Percentiles rank a stretch among this genome's conserved stretches.
These are phyloP conservation scores for Camponotus vicinus DNA, from an alignment of 1,140 invertebrate genomes.

Conservation along the genomic window DNA sequence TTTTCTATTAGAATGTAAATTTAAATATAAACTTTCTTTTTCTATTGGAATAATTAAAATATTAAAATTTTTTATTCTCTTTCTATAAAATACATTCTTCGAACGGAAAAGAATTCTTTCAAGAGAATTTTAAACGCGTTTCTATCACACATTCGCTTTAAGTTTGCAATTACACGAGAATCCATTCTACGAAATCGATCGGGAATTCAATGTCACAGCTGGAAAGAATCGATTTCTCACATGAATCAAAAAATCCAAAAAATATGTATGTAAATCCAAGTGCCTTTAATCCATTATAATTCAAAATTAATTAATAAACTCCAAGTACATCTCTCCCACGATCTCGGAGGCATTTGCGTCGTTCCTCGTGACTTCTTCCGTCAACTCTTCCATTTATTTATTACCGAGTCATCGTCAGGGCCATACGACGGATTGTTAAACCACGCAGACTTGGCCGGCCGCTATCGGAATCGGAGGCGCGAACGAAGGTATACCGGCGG, in stretches of 20 bases:
- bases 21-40: too few relatives aligned
- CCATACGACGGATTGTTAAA: slow-evolving; percentile 4
- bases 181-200: background rate
- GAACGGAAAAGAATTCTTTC: background rate
- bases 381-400: slow-evolving; percentile 4
- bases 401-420: slow-evolving; percentile 45
- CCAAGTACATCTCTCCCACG: background rate
- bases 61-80: too few relatives aligned
- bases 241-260: background rate
- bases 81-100: too few relatives aligned
- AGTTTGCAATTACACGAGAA: background rate
- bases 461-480: slow-evolving; percentile 44
- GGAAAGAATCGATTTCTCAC: background rate
- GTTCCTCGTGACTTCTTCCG: background rate
- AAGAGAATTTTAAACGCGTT: background rate
- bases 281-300: background rate
- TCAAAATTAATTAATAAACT: too few relatives aligned
- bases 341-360: too few relatives aligned
- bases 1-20: too few relatives aligned
- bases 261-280: background rate
- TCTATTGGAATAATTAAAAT: too few relatives aligned
- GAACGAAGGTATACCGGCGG: slow-evolving; percentile 23
- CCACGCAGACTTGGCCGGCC: background rate
- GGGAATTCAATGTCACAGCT: background rate
- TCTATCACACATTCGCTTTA: background rate